phyloP scores from a whole-genome alignment of 2,888 invertebrate species.

The Drosophila greeni region DNA sequence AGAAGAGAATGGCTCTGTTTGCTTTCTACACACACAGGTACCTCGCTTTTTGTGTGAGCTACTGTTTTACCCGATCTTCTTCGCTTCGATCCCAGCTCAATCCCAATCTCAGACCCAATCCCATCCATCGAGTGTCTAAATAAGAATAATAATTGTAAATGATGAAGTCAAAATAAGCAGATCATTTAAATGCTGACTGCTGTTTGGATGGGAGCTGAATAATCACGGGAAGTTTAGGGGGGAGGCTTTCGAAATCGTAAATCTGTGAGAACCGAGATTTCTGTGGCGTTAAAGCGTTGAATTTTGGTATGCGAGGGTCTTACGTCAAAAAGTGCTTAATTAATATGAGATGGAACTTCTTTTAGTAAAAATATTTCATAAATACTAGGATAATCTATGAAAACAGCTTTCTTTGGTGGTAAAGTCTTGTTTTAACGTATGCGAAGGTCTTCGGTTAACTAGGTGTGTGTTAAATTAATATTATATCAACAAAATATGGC shows the following conservation, averaged over 20 bases:
- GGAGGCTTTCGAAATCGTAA: neutral
- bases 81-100: slow-evolving; percentile 6
- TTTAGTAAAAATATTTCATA: neutral
- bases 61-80: slow-evolving; percentile 60
- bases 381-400: neutral
- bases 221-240: neutral
- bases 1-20: slow-evolving; percentile 29
- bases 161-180: slow-evolving; percentile 74
- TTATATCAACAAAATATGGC: neutral
- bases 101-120: slow-evolving; percentile 4
- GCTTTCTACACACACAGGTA: slow-evolving; percentile 26
- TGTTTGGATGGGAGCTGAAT: slow-evolving; percentile 49
- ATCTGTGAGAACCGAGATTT: slow-evolving; percentile 13
- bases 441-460: neutral
- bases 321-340: neutral
- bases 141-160: slow-evolving; percentile 75
- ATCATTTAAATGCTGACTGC: slow-evolving; percentile 61
- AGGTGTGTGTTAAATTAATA: neutral
- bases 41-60: slow-evolving; percentile 37
- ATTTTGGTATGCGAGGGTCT: slow-evolving; percentile 1
- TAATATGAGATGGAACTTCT: neutral
- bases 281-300: neutral
- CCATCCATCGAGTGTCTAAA: slow-evolving; percentile 64
- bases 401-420: neutral
- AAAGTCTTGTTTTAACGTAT: neutral